Evolutionary conservation across 2,888 invertebrate genomes (phyloP), one percentile per base, ranked within the genome.

Genomic region (Branchipolynoe longqiensis): DNA sequence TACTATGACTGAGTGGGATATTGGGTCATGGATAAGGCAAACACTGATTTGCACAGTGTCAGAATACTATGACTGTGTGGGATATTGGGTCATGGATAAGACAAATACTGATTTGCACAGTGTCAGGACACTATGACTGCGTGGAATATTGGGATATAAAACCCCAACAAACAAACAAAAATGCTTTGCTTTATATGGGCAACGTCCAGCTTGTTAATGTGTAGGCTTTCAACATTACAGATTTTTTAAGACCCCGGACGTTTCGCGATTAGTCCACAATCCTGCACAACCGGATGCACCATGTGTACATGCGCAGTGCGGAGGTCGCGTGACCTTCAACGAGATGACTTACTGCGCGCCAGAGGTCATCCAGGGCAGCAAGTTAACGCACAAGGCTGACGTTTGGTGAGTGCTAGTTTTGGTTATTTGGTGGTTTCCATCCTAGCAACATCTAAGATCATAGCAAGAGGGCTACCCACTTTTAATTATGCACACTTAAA

Each of bases 321-420:
- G 48, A 12, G 78, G 78, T 18, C 78, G 54, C 48, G 78, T 78
- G 78, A 78, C 78, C 48, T 40, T 48, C 41, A 8, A 14, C 28
- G 78, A 78, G 28, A 78, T 78, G 78, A 78, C 78, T n/a, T 78
- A 78, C 33, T 78, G 48, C 54, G 48, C 48, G 48, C 78, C 78
- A 25, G 78, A 78, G 28, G 78, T 78, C 2, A 78, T 78, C 28
- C 78, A 48, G 28, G 78, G 48, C 12, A 25, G 31, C 4, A 25
- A 40, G 28, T 78, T 78, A 22, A 78, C 78, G 8, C 78, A 78
- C 48, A 78, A 78, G 31, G 78, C 78, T 18, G 78, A 78, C n/a
- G 48, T 78, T 6, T 78, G 78, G 78, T 78, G 54, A 8, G 78
- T 78, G 25, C 8, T 28, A 62, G 6, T 48, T 48, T n/a, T n/a